These are phyloP conservation scores for Scyliorhinus canicula DNA, from an alignment of 2,797 vertebrate genomes.

Conservation along the genomic window DNA sequence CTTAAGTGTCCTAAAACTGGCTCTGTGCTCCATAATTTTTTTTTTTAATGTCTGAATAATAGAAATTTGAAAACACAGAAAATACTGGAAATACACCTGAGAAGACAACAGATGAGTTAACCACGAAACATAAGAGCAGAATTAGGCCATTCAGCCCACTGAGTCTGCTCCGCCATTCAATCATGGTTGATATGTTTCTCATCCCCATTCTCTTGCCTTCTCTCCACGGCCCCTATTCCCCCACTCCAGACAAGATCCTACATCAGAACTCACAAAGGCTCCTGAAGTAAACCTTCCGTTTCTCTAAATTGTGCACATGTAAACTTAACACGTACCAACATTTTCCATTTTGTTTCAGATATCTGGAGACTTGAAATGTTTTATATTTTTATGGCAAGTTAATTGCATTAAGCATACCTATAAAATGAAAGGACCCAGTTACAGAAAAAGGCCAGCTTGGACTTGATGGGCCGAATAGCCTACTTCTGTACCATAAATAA, in stretches of 20 bases:
- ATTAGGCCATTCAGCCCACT: no score
- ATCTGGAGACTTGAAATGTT: no score
- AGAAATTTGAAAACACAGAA: neutral
- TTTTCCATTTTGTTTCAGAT: no score
- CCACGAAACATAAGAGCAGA: no score
- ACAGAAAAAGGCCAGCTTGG: no score
- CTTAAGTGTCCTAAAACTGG: no score
- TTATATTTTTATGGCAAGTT: no score
- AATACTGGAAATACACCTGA: neutral
- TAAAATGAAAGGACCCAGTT: neutral
- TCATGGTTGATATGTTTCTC: no score
- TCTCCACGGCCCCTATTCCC: no score
- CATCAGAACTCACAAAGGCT: neutral
- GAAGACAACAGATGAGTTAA: neutral
- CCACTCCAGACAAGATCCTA: neutral
- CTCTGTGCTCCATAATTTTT: neutral
- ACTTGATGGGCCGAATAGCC: no score
- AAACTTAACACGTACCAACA: neutral
- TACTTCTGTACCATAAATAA: neutral
- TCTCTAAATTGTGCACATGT: neutral
- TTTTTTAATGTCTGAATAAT: neutral
- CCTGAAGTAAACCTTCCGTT: neutral
- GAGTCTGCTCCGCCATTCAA: no score
- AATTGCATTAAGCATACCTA: neutral
- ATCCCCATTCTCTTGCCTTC: no score